Base-by-base conservation (phyloP, 2,113 vertebrate genomes). In the Mesembrinibis cayennensis region DNA sequence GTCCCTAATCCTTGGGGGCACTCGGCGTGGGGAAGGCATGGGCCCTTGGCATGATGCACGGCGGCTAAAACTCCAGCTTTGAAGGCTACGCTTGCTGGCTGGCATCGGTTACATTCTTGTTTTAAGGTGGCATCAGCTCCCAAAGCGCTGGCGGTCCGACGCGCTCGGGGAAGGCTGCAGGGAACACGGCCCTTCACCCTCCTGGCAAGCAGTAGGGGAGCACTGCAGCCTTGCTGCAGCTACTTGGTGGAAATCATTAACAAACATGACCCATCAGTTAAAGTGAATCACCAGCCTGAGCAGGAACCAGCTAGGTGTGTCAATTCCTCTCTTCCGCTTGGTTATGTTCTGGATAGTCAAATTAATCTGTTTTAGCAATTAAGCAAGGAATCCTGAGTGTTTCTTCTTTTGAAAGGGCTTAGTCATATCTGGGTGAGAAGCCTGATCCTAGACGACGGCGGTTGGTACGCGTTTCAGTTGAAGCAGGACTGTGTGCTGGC, bases 351-450 rank as follows among this genome's bases (percentile, higher is more conserved):
- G n/a, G 17, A 38, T 34, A 65, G 50, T 63, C 73, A 65, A 91
- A 92, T 87, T 80, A 87, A 94, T 76, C 93, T 93, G 97, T 25
- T 97, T 94, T 83, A 83, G 71, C 79, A 81, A 96, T 96, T 89
- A 94, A 91, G 32, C 40, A 52, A 95, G 40, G 40, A 94, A 90
- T 77, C 74, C 58, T 45, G 73, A 79, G 50, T 1, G 1, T 42
- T 93, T 80, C 80, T 89, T 5, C 0, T 34, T 65, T 70, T 56
- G 73, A 79, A 85, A 89, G 42, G 85, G 58, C 77, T 95, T 85
- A 92, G 78, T 95, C 94, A 95, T 72, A 66, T 50, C 70, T 92
- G 87, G 77, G 83, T 84, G 95, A 95, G 94, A 79, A 91, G 93
- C 65, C 90, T 23, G 52, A 55, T 84, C 77, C 4, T 7, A 15